phyloP scores from a whole-genome alignment of 1,140 invertebrate genomes.

The Drosophila equinoxialis region DNA sequence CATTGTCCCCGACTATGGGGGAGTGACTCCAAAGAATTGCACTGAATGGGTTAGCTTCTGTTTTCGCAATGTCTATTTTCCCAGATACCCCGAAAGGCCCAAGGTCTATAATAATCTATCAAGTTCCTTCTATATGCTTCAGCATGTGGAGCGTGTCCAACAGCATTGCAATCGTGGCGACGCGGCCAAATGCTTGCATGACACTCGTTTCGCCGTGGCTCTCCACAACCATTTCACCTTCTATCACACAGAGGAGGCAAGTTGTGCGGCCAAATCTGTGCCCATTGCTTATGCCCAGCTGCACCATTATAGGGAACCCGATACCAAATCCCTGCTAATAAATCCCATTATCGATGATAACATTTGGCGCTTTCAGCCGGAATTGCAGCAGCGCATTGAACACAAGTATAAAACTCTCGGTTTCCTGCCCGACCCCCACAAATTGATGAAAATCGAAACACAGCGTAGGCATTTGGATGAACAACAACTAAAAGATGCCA shows the following conservation, averaged over 20 bases:
- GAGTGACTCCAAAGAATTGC: constrained; percentile 21
- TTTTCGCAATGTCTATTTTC: constrained; percentile 68
- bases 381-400: constrained; percentile 43
- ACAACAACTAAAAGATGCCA: constrained; percentile 34
- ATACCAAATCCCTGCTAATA: constrained; percentile 52
- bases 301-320: constrained; percentile 70
- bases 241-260: constrained; percentile 25
- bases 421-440: constrained; percentile 44
- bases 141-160: constrained; percentile 66
- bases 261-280: constrained; percentile 58
- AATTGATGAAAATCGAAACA: constrained; percentile 33
- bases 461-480: constrained; percentile 38
- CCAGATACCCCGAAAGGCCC: constrained; percentile 52
- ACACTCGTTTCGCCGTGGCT: constrained; percentile 44
- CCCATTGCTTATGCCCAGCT: constrained; percentile 60
- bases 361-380: constrained; percentile 71
- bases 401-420: constrained; percentile 50
- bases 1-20: constrained; percentile 46
- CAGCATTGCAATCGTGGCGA: constrained; percentile 47
- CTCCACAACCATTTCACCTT: constrained; percentile 71
- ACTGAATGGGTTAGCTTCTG: constrained; percentile 61
- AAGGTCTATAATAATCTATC: constrained; percentile 56
- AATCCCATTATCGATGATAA: constrained; percentile 61
- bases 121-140: constrained; percentile 72
- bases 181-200: constrained; percentile 69